phyloP scores from a whole-genome alignment of 2,797 vertebrate species.

The Neoniphon sammara region DNA sequence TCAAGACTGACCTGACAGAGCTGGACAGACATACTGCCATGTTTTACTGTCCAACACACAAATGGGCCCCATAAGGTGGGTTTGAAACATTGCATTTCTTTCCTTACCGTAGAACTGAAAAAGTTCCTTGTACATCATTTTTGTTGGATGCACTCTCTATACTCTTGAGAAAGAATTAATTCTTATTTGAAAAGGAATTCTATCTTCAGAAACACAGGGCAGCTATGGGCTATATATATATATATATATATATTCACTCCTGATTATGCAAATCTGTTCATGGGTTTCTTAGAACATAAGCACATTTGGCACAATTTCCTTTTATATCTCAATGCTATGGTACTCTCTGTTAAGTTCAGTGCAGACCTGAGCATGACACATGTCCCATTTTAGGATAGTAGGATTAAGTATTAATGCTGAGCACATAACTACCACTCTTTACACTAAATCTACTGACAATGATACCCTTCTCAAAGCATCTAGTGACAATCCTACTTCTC shows the following conservation, averaged over 20 bases:
- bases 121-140: too few relatives aligned
- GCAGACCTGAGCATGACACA: not conserved
- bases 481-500: not conserved
- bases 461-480: too few relatives aligned
- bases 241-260: not conserved
- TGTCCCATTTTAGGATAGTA: not conserved
- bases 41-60: too few relatives aligned
- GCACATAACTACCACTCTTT: not conserved
- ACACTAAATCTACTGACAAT: not conserved
- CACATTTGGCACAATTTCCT: not conserved
- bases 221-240: not conserved
- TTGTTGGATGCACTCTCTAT: too few relatives aligned
- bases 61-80: too few relatives aligned
- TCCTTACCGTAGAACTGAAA: too few relatives aligned
- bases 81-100: too few relatives aligned
- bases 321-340: not conserved
- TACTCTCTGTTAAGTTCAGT: not conserved
- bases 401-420: not conserved
- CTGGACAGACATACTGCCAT: too few relatives aligned
- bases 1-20: too few relatives aligned
- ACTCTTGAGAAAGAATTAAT: not conserved
- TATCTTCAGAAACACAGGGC: not conserved
- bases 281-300: not conserved
- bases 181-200: not conserved
- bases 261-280: not conserved